These are phyloP conservation scores for Phoxinus phoxinus DNA, from an alignment of 2,113 vertebrate species.

Conservation along the genomic window DNA sequence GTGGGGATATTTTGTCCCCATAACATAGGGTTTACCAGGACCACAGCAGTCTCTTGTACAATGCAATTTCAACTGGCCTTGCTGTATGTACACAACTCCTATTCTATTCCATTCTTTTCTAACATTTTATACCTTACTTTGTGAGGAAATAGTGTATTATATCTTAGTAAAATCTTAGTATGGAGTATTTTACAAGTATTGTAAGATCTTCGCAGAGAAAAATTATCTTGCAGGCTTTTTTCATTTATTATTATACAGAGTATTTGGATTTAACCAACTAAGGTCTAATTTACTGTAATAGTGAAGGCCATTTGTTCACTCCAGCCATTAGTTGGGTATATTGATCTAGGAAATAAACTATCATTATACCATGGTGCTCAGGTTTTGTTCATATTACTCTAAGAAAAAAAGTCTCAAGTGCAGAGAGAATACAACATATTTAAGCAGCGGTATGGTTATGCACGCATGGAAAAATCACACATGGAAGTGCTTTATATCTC, in stretches of 20 bases:
- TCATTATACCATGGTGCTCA: background rate
- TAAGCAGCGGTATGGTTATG: background rate
- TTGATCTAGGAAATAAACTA: background rate
- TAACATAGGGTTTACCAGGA: no score
- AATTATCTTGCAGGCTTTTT: background rate
- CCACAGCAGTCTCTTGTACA: background rate
- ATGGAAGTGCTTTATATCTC: conserved; percentile 6
- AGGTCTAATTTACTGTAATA: background rate
- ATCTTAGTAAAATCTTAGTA: no score
- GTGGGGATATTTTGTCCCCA: no score
- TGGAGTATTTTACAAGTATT: no score
- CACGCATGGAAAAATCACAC: conserved; percentile 1
- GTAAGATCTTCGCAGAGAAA: background rate
- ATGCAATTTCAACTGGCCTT: background rate
- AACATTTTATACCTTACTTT: background rate
- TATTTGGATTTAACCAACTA: background rate
- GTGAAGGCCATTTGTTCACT: background rate
- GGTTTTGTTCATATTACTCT: background rate
- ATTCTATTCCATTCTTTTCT: background rate
- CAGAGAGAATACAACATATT: background rate
- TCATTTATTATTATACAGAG: background rate
- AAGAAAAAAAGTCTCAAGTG: background rate
- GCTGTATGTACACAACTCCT: background rate
- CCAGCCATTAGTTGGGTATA: background rate
- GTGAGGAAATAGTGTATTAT: background rate